Conservation (phyloP, 2,113 vertebrate species). For the Upupa epops region DNA sequence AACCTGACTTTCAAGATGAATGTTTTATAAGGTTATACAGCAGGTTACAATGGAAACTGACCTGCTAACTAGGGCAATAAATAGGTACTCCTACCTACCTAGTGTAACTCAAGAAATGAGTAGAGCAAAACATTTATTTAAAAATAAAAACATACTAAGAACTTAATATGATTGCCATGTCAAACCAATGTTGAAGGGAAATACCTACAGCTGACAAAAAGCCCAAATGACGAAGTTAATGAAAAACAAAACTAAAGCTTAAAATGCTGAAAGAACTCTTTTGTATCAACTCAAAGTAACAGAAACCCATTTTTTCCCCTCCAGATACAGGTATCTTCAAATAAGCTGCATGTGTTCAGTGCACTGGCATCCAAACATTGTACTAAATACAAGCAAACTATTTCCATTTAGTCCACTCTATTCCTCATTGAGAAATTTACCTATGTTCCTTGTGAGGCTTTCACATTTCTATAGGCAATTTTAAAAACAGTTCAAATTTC, state of each 20-base stretch:
- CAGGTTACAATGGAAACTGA: slow-evolving; percentile 16
- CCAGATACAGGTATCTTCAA: not conserved
- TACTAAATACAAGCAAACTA: not conserved
- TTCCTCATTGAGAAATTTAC: not conserved
- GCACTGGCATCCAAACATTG: not conserved
- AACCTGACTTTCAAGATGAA: not conserved
- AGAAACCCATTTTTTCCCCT: not conserved
- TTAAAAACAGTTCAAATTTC: not conserved
- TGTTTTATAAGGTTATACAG: not conserved
- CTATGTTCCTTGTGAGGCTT: not conserved
- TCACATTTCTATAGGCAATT: not conserved
- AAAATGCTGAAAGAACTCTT: not conserved
- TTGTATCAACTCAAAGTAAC: not conserved
- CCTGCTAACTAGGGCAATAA: not conserved
- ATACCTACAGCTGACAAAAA: not conserved
- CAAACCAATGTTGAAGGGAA: not conserved
- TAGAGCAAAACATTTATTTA: not conserved
- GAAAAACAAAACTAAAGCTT: not conserved
- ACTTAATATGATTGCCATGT: not conserved
- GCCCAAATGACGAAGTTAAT: not conserved
- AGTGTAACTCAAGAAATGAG: not conserved
- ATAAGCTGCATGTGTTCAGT: not conserved
- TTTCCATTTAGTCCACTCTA: not conserved
- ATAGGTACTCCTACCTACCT: not conserved
- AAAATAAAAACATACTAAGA: not conserved